phyloP scores from a whole-genome alignment of 2,797 vertebrate genomes.

The Rhabdomys pumilio region DNA sequence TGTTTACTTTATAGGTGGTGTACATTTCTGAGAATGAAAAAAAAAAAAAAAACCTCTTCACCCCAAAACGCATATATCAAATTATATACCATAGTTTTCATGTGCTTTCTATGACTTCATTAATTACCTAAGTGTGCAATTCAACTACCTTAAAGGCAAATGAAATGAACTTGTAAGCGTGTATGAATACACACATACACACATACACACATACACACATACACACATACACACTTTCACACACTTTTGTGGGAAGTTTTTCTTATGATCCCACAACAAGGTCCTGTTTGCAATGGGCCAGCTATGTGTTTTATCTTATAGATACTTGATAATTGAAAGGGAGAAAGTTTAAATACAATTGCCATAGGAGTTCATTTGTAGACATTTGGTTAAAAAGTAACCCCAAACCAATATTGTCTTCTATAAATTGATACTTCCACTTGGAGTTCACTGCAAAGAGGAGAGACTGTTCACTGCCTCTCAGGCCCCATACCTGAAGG shows the following conservation, averaged over 20 bases:
- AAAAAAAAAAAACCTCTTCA: constrained; percentile 1
- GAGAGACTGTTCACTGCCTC: neutral
- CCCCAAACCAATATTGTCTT: neutral
- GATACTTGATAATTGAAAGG: neutral
- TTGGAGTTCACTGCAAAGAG: neutral
- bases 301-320: constrained; percentile 32
- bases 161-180: constrained; percentile 2
- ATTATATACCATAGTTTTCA: neutral
- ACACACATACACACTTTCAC: neutral
- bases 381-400: neutral
- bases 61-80: neutral
- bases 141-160: neutral
- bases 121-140: neutral
- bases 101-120: constrained; percentile 40
- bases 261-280: neutral
- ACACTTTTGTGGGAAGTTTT: neutral
- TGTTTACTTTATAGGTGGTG: neutral
- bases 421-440: neutral
- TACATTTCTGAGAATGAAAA: neutral
- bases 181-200: neutral
- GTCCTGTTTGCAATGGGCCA: neutral
- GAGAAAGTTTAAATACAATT: neutral
- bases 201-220: neutral
- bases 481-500: neutral
- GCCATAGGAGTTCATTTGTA: neutral